Conservation (phyloP, 2,797 vertebrate genomes). For the Garrulus glandarius region DNA sequence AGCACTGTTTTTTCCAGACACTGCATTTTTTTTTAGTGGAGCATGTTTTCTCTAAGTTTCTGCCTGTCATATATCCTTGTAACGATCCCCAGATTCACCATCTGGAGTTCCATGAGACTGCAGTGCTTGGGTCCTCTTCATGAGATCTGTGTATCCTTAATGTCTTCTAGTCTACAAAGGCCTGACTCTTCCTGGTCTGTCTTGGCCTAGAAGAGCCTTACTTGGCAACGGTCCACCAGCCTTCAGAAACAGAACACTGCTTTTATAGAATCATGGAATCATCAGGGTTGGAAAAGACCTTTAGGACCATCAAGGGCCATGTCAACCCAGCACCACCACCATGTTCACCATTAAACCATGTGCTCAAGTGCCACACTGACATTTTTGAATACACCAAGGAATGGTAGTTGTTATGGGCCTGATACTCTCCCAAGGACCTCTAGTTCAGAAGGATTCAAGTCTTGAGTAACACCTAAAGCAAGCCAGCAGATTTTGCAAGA, state of each 20-base stretch:
- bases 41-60: background rate
- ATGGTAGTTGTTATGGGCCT: background rate
- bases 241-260: background rate
- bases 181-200: background rate
- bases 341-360: background rate
- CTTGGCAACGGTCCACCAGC: rapidly evolving
- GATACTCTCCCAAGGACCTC: background rate
- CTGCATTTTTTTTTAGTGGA: background rate
- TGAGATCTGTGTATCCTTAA: background rate
- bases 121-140: background rate
- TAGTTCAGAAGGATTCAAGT: background rate
- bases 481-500: background rate
- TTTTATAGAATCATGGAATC: background rate
- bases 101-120: background rate
- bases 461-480: background rate
- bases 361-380: background rate
- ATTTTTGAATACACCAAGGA: background rate
- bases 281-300: background rate
- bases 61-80: background rate
- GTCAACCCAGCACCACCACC: background rate
- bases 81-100: background rate
- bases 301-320: background rate
- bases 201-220: background rate
- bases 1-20: background rate
- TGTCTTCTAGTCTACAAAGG: background rate